phyloP scores from a whole-genome alignment of 1,140 invertebrate genomes.

The Cepaea nemoralis region DNA sequence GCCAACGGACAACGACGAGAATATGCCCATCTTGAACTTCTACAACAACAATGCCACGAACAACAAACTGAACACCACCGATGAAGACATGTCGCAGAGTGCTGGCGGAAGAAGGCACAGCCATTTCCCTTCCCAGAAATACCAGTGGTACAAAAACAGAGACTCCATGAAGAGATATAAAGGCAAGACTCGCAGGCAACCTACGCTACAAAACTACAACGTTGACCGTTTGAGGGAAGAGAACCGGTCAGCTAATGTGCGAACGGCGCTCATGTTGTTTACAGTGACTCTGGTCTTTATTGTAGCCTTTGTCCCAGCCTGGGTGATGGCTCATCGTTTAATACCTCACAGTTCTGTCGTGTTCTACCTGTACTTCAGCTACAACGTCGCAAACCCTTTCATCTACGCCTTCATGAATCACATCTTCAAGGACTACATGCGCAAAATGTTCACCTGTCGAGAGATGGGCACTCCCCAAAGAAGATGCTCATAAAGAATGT shows the following conservation, averaged over 20 bases:
- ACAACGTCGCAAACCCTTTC: constrained; percentile 67
- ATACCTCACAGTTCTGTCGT: constrained; percentile 52
- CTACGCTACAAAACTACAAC: constrained; percentile 40
- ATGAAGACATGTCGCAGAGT: background rate
- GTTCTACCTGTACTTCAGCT: constrained; percentile 67
- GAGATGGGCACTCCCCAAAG: background rate
- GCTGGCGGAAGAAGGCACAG: background rate
- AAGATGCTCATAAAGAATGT: background rate
- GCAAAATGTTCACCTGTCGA: constrained; percentile 50
- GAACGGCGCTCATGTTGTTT: constrained; percentile 65
- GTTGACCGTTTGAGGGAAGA: constrained; percentile 48
- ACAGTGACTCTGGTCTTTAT: constrained; percentile 64
- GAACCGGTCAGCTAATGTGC: constrained; percentile 58
- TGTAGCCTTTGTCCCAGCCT: constrained; percentile 63
- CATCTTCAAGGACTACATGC: constrained; percentile 65
- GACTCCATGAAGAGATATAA: constrained; percentile 30
- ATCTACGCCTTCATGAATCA: constrained; percentile 69
- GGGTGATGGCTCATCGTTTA: constrained; percentile 58
- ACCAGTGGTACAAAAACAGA: constrained; percentile 30
- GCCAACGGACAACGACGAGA: constrained; percentile 25
- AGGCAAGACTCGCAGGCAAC: background rate
- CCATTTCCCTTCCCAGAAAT: constrained; percentile 8
- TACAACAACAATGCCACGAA: background rate
- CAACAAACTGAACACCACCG: constrained; percentile 18
- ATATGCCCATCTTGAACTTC: constrained; percentile 17